Percentiles rank a stretch among this genome's conserved stretches.
Conservation (phyloP, 2,888 invertebrate species). For the Incurvaria masculella region DNA sequence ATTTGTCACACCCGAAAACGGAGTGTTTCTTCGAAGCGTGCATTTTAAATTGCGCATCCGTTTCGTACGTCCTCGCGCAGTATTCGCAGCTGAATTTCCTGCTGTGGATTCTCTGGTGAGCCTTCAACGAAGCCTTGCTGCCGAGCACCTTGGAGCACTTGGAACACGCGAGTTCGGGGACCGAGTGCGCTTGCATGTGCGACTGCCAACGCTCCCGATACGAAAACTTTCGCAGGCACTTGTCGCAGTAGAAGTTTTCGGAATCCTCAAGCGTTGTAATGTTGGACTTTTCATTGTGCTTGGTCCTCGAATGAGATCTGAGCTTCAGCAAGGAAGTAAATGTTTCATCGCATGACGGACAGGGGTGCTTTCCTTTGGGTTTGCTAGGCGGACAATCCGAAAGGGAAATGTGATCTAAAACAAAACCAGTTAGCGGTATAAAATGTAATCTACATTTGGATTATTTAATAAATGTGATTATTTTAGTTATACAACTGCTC, state of each 20-base stretch:
- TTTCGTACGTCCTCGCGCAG: slow-evolving; percentile 30
- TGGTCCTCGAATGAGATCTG: background rate
- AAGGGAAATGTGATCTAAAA: background rate
- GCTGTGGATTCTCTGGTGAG: slow-evolving; percentile 38
- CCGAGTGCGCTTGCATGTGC: slow-evolving; percentile 40
- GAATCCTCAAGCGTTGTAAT: background rate
- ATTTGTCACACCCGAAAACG: slow-evolving; percentile 27
- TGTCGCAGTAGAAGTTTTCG: slow-evolving; percentile 28
- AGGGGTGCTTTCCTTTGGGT: background rate
- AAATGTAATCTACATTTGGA: too few relatives aligned
- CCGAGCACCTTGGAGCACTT: slow-evolving; percentile 47
- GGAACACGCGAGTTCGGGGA: slow-evolving; percentile 43
- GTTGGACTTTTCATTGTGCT: background rate
- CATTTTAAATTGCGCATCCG: slow-evolving; percentile 21
- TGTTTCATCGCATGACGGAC: background rate
- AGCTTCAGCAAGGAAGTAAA: background rate
- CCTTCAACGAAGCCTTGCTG: slow-evolving; percentile 39
- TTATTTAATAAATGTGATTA: too few relatives aligned
- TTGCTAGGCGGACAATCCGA: background rate
- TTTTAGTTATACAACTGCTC: too few relatives aligned
- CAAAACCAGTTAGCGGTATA: too few relatives aligned
- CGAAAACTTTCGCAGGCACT: slow-evolving; percentile 39
- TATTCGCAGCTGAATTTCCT: slow-evolving; percentile 29
- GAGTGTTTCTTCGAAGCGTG: slow-evolving; percentile 31
- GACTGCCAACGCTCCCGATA: slow-evolving; percentile 33